Evolutionary conservation across 2,113 vertebrate species (phyloP).

Genomic region (Ailuropoda melanoleuca): DNA sequence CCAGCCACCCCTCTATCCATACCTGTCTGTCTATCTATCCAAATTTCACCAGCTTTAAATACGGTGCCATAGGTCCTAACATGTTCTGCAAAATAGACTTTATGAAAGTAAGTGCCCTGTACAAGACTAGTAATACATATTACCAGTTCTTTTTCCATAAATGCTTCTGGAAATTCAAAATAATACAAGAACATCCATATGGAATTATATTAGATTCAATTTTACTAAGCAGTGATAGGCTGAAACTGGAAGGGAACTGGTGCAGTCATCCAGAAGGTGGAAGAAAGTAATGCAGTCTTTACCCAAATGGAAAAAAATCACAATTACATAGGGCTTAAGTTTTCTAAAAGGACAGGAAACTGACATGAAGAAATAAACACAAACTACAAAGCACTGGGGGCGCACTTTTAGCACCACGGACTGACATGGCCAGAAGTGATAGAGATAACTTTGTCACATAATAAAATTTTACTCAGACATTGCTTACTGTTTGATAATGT

Average conservation of each 20-base stretch:
- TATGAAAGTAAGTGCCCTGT: not conserved
- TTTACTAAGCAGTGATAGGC: not conserved
- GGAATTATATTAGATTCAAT: not conserved
- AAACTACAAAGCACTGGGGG: not conserved
- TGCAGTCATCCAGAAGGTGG: not conserved
- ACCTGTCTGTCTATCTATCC: not conserved
- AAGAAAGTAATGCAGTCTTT: constrained; percentile 23
- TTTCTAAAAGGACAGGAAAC: constrained; percentile 40
- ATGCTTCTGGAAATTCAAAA: constrained; percentile 11
- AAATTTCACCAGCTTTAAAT: not conserved
- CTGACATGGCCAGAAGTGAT: not conserved
- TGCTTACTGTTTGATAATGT: constrained; percentile 54
- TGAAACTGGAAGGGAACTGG: not conserved
- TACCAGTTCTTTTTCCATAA: not conserved
- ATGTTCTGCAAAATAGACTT: not conserved
- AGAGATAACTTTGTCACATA: constrained; percentile 58
- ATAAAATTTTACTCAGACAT: constrained; percentile 58
- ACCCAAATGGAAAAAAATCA: not conserved
- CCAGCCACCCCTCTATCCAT: not conserved
- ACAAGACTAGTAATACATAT: not conserved
- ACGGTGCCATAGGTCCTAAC: not conserved
- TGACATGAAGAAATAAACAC: constrained; percentile 26
- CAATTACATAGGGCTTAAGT: not conserved
- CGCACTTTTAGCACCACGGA: constrained; percentile 36
- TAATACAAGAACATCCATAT: not conserved